Conservation (phyloP, 2,113 vertebrate species). For the Atherinomorus stipes region DNA sequence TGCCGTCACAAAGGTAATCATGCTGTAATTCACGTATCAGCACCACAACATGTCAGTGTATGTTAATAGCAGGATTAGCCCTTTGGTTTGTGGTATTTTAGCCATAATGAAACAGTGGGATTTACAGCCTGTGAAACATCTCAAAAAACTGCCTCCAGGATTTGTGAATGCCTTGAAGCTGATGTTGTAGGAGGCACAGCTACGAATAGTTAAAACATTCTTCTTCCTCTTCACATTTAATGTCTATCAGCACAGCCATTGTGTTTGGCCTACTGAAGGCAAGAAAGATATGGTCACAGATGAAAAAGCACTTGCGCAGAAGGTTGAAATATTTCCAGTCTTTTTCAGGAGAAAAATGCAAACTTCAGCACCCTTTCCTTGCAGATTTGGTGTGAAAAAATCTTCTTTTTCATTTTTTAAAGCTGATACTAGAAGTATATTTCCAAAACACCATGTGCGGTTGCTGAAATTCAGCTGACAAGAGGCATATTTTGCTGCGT, state of each 20-base stretch:
- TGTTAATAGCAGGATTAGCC: slow-evolving; percentile 60
- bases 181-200: slow-evolving; percentile 45
- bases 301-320: slow-evolving; percentile 22
- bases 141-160: slow-evolving; percentile 64
- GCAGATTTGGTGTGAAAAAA: slow-evolving; percentile 7
- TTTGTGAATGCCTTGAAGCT: slow-evolving; percentile 59
- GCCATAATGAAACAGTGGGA: slow-evolving; percentile 35
- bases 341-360: slow-evolving; percentile 17
- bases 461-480: slow-evolving; percentile 54
- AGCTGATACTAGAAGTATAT: slow-evolving; percentile 18
- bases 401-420: slow-evolving; percentile 15
- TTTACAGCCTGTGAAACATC: slow-evolving; percentile 41
- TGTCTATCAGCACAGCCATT: slow-evolving; percentile 6
- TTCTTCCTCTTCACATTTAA: slow-evolving; percentile 41
- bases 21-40: slow-evolving; percentile 66
- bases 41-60: slow-evolving; percentile 45
- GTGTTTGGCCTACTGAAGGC: neutral
- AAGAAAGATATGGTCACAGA: slow-evolving; percentile 27
- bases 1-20: slow-evolving; percentile 73
- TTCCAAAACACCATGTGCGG: slow-evolving; percentile 41
- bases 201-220: slow-evolving; percentile 45
- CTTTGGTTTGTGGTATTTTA: slow-evolving; percentile 31
- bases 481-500: slow-evolving; percentile 35
- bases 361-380: slow-evolving; percentile 33
- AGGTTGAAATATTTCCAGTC: slow-evolving; percentile 37